Evolutionary conservation across 2,797 vertebrate species (phyloP).

Genomic region (Hypotaenidia okinawae): DNA sequence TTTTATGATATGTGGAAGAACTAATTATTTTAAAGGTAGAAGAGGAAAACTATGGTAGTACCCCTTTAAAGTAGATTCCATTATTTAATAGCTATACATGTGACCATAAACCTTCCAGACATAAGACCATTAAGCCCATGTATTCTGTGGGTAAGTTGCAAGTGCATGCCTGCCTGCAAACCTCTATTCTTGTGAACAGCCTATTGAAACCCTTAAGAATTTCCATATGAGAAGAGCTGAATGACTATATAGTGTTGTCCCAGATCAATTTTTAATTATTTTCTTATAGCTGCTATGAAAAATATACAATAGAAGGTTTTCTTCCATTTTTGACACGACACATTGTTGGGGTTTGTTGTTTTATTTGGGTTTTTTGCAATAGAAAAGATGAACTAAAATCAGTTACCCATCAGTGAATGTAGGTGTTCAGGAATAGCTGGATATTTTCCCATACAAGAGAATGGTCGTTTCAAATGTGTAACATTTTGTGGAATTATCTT

Average conservation of each 20-base stretch:
- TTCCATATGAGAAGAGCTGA: background rate
- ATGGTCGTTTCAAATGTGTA: background rate
- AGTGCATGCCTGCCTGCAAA: background rate
- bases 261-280: background rate
- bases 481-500: background rate
- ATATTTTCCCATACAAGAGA: background rate
- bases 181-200: background rate
- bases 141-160: background rate
- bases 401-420: background rate
- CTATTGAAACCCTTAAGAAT: background rate
- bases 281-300: background rate
- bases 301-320: background rate
- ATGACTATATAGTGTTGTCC: background rate
- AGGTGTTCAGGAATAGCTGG: background rate
- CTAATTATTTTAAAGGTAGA: slow-evolving; percentile 46
- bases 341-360: background rate
- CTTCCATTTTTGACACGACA: background rate
- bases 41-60: slow-evolving; percentile 23
- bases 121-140: background rate
- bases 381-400: background rate
- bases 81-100: slow-evolving; percentile 21
- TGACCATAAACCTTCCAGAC: background rate
- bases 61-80: slow-evolving; percentile 8
- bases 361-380: background rate
- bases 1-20: slow-evolving; percentile 22